Evolutionary conservation across 2,113 vertebrate species (phyloP), one percentile per base, ranked within the genome.

Genomic region (Panthera leo): DNA sequence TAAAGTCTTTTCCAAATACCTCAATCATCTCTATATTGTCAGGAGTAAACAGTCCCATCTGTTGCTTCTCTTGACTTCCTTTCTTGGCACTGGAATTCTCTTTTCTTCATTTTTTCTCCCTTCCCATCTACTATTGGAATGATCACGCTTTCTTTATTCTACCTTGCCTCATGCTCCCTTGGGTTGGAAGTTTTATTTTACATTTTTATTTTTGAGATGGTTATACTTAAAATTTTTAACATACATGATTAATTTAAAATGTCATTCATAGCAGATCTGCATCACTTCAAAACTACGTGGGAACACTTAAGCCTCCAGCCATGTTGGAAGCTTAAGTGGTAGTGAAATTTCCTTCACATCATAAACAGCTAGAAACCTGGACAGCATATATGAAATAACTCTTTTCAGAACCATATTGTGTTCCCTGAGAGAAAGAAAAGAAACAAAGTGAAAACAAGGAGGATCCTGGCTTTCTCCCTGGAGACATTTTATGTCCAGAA

Each of bases 1-100:
- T 96, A 95, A 97, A 97, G 65, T 97, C 95, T 97, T 97, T 94
- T 80, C 94, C 97, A 97, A 98, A 98, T 96, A 87, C 95, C 90
- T 95, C 89, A 96, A 96, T 98, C 97, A 96, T 96, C 89, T 97
- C 96, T 93, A 42, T 71, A 87, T 90, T 95, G 84, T 98, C 95
- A 96, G 92, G 75, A 92, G 90, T 98, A 97, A 98, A 96, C 94
- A 97, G 68, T 97, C 89, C 96, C 97, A 95, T 89, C 95, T 98
- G 97, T 79, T 70, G 89, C 42, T 84, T 75, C 78, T 78, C 84
- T 84, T 27, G 23, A 90, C 65, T 25, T 94, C 79, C 84, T 90
- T 97, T 97, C 80, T 97, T 96, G 92, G 96, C 94, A 53, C 55
- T 15, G 51, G 55, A 73, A 84, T 80, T 18, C 42, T 88, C 16